Evolutionary conservation across 2,888 invertebrate species (phyloP), one percentile per base, ranked within the genome.

Genomic region (Agapostemon virescens): DNA sequence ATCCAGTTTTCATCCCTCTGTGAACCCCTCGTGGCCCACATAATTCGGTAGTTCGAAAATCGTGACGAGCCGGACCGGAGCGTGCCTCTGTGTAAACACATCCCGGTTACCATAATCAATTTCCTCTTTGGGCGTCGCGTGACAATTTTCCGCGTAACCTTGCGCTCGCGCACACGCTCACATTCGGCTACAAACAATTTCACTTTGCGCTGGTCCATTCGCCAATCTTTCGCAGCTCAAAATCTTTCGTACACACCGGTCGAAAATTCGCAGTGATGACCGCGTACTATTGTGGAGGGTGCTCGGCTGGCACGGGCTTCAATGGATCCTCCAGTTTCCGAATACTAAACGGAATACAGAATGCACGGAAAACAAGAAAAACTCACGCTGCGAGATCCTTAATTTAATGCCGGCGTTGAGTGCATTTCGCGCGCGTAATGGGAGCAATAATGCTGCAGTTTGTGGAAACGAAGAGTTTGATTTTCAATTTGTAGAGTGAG

Each of bases 11-110:
- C 49, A 49, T 49, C 3, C 49, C 45, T 20, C 49, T 11, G 49
- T 3, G 49, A 49, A n/a, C 49, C 69, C 13, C n/a, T 52, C 30
- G 20, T 26, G 58, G 36, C 52, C 66, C 58, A 40, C 40, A 69
- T 81, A 77, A 81, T 81, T 81, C 64, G 64, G 36, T 63, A 71
- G 68, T 77, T 77, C 55, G 72, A 69, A 70, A 81, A 80, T 76
- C 67, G 67, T 81, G 69, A 49, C 64, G 61, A 36, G 55, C 61
- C 36, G 23, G 42, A 49, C 36, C 58, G 75, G 67, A 73, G 63
- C 69, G 64, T 55, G 64, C 52, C 81, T 20, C 33, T 30, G 33
- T 58, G 81, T 67, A 69, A 82, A 81, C 68, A 82, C 81, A 81
- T 74, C 68, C 73, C 49, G 49, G 30, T 69, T 66, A 52, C 70